Evolutionary conservation across 2,888 invertebrate species (phyloP), one percentile per base, ranked within the genome.

Genomic region (Leptarthrus brevirostris): DNA sequence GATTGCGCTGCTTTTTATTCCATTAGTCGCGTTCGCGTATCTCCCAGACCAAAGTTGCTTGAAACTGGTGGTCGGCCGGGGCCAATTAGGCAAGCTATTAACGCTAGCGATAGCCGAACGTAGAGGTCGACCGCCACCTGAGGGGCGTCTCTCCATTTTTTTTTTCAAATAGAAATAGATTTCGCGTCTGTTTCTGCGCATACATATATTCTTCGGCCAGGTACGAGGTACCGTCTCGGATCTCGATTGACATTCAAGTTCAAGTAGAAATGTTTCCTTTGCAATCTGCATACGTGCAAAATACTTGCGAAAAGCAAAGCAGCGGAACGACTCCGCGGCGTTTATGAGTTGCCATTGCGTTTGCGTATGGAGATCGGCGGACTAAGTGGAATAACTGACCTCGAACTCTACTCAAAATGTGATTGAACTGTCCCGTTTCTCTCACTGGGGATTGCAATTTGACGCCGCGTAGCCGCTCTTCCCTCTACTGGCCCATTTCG

Each of bases 321-420:
- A 30, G 30, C 30, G 30, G 30, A 30, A 30, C 30, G 8, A 30
- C 30, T 30, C 8, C 30, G 1, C 30, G 8, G 8, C 30, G 30
- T 30, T 30, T 30, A 30, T 30, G 30, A 30, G 5, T 30, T 1
- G 30, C 30, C 30, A 8, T 12, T 44, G 44, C 5, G 4, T 6
- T 30, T 6, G 30, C 30, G 30, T 16, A 24, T 54, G 14, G 54
- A 8, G 4, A 8, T 30, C 24, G 54, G 36, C 3, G 36, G 61
- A 34, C 20, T 14, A 58, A 69, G 52, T 69, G 69, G 49, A 58
- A 82, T 82, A 81, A 82, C 81, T 82, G 83, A 82, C 81, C 81
- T 82, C 81, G 82, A 82, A 82, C 83, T 81, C 81, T 79, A 79
- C 77, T 80, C 52, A 61, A 53, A 80, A 82, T 82, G 81, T 81